phyloP scores from a whole-genome alignment of 2,113 vertebrate genomes.

The Dinomys branickii region DNA sequence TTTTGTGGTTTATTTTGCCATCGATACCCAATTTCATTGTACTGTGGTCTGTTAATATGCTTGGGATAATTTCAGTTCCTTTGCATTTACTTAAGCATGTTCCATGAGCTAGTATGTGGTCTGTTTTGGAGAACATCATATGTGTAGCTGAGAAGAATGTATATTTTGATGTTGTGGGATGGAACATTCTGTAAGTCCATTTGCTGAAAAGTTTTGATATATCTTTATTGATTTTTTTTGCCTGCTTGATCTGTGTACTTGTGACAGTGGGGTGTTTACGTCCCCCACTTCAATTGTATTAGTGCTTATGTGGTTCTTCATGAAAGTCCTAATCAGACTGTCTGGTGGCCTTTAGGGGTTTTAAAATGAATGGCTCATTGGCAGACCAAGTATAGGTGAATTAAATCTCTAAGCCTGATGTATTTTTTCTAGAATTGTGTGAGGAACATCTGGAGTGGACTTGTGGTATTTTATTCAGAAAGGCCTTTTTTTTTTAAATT shows the following conservation, averaged over 20 bases:
- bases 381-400: background rate
- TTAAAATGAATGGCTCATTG: background rate
- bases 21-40: background rate
- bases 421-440: conserved; percentile 3
- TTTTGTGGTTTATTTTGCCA: background rate
- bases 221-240: no score
- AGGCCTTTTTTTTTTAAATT: background rate
- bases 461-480: conserved; percentile 49
- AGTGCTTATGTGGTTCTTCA: background rate
- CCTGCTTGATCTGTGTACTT: background rate
- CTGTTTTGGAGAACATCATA: background rate
- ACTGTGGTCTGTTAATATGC: background rate
- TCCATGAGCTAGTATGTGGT: background rate
- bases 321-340: conserved; percentile 12
- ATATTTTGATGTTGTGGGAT: background rate
- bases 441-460: background rate
- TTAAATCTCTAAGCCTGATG: conserved; percentile 46
- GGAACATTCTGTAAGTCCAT: background rate
- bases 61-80: background rate
- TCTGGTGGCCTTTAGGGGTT: background rate
- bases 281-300: background rate
- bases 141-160: background rate
- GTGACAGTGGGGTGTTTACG: background rate
- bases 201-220: background rate
- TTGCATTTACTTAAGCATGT: background rate